Conservation (phyloP, 1,140 invertebrate species). For the Whitmania pigra region DNA sequence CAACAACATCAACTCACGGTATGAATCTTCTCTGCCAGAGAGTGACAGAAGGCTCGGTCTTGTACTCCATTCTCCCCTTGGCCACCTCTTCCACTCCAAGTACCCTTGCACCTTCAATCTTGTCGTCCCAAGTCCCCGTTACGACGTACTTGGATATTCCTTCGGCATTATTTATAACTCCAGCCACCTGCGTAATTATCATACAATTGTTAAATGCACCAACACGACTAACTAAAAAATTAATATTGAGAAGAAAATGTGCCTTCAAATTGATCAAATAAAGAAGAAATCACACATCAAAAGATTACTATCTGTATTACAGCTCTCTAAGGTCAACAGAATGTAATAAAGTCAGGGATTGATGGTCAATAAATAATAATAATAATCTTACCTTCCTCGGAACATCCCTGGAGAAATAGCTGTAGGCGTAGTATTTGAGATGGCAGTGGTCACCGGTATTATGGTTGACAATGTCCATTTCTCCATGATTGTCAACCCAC, state of each 20-base stretch:
- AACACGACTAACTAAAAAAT: no score
- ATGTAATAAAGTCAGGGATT: constrained; percentile 2
- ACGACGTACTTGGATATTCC: constrained; percentile 62
- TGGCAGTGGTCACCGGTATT: constrained; percentile 76
- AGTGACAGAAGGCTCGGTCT: constrained; percentile 67
- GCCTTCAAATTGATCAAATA: no score
- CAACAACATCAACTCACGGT: constrained; percentile 41
- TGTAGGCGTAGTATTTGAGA: constrained; percentile 82
- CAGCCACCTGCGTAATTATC: constrained; percentile 50
- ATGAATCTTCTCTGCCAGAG: constrained; percentile 73
- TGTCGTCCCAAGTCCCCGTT: constrained; percentile 85
- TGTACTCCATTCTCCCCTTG: constrained; percentile 70
- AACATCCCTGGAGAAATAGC: constrained; percentile 87
- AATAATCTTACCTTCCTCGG: constrained; percentile 72
- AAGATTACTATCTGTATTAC: no score
- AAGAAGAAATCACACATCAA: no score
- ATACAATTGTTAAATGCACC: no score
- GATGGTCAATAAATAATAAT: constrained; percentile 7
- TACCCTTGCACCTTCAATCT: constrained; percentile 85
- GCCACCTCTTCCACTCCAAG: constrained; percentile 53
- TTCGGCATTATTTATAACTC: constrained; percentile 52
- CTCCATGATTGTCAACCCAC: constrained; percentile 98
- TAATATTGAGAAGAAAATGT: no score
- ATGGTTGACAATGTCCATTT: constrained; percentile 90
- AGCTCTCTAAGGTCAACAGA: no score